Base-by-base conservation (phyloP, 2,888 invertebrate species). In the Chymomyza fuscimana region DNA sequence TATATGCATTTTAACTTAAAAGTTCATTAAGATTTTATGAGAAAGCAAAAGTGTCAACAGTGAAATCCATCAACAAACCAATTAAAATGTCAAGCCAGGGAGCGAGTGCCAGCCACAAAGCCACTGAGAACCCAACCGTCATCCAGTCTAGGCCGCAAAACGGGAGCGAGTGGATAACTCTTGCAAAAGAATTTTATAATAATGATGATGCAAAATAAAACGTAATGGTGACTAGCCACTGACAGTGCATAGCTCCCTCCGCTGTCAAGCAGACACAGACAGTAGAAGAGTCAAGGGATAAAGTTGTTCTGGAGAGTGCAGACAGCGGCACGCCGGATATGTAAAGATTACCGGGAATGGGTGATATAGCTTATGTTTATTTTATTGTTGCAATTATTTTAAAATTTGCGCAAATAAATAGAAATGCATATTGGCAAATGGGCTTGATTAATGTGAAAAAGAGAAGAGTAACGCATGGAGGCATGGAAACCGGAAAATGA, bases 31-130 rank as follows among this genome's bases (percentile, higher is more conserved):
- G 63, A 72, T 80, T 82, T 78, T 68, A 85, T 77, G 72, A 10
- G 67, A 79, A 79, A 77, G 73, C 72, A 82, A 82, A 78, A 87
- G 87, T 85, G 86, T 85, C 81, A 86, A 87, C 87, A 78, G 67
- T 67, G 70, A 77, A 84, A 79, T 86, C 72, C 82, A 83, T 84
- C 82, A 82, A 73, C 80, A 80, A 73, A 76, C 80, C 84, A 86
- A 88, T 86, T 86, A 84, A 79, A 84, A 77, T 80, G 79, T 86
- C 86, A 79, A 77, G 72, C 60, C 72, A 63, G 54, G 65, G 60
- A 80, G 69, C 58, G 66, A 76, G 65, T 52, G 46, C 65, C 69
- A 70, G 67, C 40, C 58, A 65, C 70, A 69, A 60, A 29, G 61
- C 46, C 62, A 15, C 60, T 52, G 29, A 29, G 25, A 29, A n/a